Evolutionary conservation across 2,888 invertebrate species (phyloP).

Genomic region (Eilema depressum): DNA sequence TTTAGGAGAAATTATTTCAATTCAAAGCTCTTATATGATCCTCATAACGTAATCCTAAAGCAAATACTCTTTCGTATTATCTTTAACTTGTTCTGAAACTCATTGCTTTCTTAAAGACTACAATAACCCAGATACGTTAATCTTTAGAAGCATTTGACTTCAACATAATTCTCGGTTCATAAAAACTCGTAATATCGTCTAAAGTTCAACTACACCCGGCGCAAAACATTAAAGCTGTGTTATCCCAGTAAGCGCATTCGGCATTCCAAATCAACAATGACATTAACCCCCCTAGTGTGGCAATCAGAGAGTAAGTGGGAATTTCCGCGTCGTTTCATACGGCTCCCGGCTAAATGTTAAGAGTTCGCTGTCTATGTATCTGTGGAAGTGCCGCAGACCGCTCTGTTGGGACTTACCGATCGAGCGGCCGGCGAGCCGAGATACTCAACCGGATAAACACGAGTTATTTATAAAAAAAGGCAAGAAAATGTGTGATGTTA

Average conservation of each 20-base stretch:
- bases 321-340: conserved; percentile 85
- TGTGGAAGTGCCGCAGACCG: conserved; percentile 60
- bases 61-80: neutral
- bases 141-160: conserved; percentile 25
- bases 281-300: conserved; percentile 85
- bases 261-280: conserved; percentile 83
- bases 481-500: neutral
- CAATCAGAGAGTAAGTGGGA: conserved; percentile 85
- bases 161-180: conserved; percentile 24
- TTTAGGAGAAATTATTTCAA: neutral
- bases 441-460: conserved; percentile 27
- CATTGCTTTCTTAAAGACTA: neutral
- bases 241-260: conserved; percentile 79
- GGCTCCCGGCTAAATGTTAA: conserved; percentile 83
- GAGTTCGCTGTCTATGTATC: conserved; percentile 69
- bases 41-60: neutral
- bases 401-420: conserved; percentile 25
- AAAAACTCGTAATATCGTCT: conserved; percentile 42
- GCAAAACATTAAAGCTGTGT: conserved; percentile 63
- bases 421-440: conserved; percentile 25
- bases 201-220: conserved; percentile 56
- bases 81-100: neutral
- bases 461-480: conserved; percentile 31
- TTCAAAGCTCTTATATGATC: neutral
- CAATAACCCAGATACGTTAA: conserved; percentile 13